Conservation (phyloP, 2,888 invertebrate species). For the Tuta absoluta region DNA sequence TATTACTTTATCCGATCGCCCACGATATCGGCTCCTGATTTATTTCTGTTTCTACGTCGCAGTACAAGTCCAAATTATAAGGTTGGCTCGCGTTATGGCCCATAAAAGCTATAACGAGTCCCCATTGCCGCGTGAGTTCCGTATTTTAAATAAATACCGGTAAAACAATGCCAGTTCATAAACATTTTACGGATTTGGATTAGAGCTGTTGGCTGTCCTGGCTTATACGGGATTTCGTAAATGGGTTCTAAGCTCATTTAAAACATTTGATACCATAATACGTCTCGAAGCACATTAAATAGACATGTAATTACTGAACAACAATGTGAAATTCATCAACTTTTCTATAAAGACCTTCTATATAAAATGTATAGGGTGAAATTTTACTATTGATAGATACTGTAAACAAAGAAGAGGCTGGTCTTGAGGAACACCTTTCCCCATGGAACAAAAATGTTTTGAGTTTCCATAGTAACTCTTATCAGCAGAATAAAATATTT, state of each 20-base stretch:
- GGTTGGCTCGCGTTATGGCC: slow-evolving; percentile 58
- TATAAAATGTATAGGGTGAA: too few species aligned
- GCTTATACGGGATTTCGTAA: neutral
- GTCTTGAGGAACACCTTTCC: too few species aligned
- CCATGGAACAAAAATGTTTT: too few species aligned
- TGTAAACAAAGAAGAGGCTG: too few species aligned
- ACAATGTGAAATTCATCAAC: too few species aligned
- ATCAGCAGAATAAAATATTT: too few species aligned
- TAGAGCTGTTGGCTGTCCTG: neutral
- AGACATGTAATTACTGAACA: neutral
- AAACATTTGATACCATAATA: too few species aligned
- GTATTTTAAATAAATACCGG: slow-evolving; percentile 43
- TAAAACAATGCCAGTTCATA: slow-evolving; percentile 30
- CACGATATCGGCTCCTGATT: slow-evolving; percentile 56
- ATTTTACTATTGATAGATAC: too few species aligned
- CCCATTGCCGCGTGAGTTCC: slow-evolving; percentile 42
- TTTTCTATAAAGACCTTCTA: too few species aligned
- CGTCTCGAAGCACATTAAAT: neutral
- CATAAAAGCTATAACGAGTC: slow-evolving; percentile 59
- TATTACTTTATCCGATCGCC: slow-evolving; percentile 35
- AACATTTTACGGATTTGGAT: slow-evolving; percentile 14
- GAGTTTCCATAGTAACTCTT: too few species aligned
- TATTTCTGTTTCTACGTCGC: slow-evolving; percentile 62
- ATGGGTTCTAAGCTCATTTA: too few species aligned
- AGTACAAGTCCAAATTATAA: slow-evolving; percentile 60